Percentiles rank a stretch among this genome's conserved stretches.
Conservation (phyloP, 2,113 vertebrate species). For the Rhinoderma darwinii region DNA sequence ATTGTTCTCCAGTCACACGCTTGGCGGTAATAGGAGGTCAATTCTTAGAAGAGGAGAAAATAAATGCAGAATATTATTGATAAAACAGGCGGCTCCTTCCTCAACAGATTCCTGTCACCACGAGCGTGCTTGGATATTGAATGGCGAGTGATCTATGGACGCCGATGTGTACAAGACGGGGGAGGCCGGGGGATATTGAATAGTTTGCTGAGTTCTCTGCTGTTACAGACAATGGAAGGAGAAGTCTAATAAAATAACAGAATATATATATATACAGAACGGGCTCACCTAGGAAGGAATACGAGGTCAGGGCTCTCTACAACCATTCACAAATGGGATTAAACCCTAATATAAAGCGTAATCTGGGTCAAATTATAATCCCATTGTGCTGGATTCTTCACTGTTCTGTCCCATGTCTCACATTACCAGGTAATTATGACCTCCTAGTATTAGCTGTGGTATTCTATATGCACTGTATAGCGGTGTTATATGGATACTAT, state of each 20-base stretch:
- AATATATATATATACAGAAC: neutral
- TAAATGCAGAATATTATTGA: constrained; percentile 9
- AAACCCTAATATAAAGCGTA: no score
- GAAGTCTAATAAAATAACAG: neutral
- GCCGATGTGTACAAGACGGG: neutral
- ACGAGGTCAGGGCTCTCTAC: no score
- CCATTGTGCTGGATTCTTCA: no score
- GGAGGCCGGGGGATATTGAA: neutral
- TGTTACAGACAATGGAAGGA: neutral
- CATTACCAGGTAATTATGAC: no score
- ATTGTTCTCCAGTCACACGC: no score
- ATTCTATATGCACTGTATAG: neutral
- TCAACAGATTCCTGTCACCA: constrained; percentile 8
- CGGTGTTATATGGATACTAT: neutral
- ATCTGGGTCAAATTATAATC: no score
- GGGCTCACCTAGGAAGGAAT: neutral
- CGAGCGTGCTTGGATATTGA: neutral
- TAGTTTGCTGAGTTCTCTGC: neutral
- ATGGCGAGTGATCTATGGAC: constrained; percentile 5
- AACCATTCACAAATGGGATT: no score
- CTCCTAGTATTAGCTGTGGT: no score
- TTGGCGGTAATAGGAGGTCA: neutral
- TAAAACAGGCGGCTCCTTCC: neutral
- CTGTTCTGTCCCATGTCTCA: no score
- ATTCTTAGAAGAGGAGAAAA: neutral